Conservation (phyloP, 2,888 invertebrate species). For the Xestobium rufovillosum region DNA sequence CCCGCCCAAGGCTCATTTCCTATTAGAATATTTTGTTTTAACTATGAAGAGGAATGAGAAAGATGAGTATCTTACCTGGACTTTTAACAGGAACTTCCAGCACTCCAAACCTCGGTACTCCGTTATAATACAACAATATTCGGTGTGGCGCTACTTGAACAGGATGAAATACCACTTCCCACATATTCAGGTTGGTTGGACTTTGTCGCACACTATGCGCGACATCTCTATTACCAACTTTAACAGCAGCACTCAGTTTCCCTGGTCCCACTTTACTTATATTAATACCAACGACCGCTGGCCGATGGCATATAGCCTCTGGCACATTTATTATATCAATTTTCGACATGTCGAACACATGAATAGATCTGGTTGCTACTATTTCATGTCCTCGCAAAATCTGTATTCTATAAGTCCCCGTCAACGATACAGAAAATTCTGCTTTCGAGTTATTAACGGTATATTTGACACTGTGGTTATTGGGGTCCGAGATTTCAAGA, state of each 20-base stretch:
- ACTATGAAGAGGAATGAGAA: too few species aligned
- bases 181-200: conserved; percentile 61
- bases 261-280: conserved; percentile 69
- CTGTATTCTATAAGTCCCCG: conserved; percentile 42
- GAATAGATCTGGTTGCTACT: conserved; percentile 43
- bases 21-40: too few species aligned
- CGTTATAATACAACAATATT: conserved; percentile 79
- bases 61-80: too few species aligned
- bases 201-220: conserved; percentile 73
- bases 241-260: conserved; percentile 69
- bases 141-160: conserved; percentile 80
- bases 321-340: conserved; percentile 40
- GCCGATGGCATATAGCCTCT: conserved; percentile 73
- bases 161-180: conserved; percentile 84
- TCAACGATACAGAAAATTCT: conserved; percentile 51
- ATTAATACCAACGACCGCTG: conserved; percentile 67
- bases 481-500: conserved; percentile 59
- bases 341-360: conserved; percentile 67
- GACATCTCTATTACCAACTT: conserved; percentile 73
- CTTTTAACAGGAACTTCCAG: conserved; percentile 51
- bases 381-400: conserved; percentile 32
- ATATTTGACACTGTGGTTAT: conserved; percentile 47
- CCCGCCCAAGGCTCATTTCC: conserved; percentile 54
- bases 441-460: conserved; percentile 38
- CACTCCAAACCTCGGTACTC: conserved; percentile 59